A percentile compares a stretch with the other conserved stretches of the same genome.
phyloP scores from a whole-genome alignment of 2,888 invertebrate genomes.

The Parnassius smintheus region DNA sequence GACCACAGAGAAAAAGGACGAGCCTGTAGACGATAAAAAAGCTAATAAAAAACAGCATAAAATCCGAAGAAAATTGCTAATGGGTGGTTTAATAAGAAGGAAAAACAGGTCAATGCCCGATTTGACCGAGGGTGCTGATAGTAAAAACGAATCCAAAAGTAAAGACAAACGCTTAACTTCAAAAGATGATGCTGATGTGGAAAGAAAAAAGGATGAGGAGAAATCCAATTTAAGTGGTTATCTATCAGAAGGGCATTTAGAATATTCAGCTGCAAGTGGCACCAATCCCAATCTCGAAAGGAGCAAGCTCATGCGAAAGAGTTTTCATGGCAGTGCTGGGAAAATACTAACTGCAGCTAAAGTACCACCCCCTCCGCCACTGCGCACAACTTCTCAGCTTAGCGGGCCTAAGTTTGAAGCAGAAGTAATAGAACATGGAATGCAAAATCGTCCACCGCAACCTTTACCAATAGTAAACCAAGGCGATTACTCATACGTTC shows the following conservation, averaged over 20 bases:
- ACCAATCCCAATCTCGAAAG: slow-evolving; percentile 92
- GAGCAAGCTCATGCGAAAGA: slow-evolving; percentile 93
- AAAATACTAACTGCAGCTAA: slow-evolving; percentile 91
- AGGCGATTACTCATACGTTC: slow-evolving; percentile 45
- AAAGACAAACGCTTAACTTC: slow-evolving; percentile 75
- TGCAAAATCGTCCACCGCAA: slow-evolving; percentile 67
- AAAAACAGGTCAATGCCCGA: slow-evolving; percentile 97
- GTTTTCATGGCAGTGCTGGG: slow-evolving; percentile 92
- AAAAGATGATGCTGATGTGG: slow-evolving; percentile 89
- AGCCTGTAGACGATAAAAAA: slow-evolving; percentile 85
- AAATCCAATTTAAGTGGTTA: slow-evolving; percentile 87
- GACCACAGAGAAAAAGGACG: slow-evolving; percentile 84
- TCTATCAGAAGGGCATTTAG: slow-evolving; percentile 92
- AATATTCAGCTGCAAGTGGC: slow-evolving; percentile 84
- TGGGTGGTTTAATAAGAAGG: slow-evolving; percentile 93
- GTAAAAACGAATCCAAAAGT: slow-evolving; percentile 60
- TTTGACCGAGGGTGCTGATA: slow-evolving; percentile 89
- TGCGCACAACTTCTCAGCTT: slow-evolving; percentile 93
- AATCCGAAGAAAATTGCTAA: slow-evolving; percentile 90
- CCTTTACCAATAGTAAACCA: slow-evolving; percentile 53
- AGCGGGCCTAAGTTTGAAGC: slow-evolving; percentile 84
- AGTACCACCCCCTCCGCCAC: slow-evolving; percentile 92
- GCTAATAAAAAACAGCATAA: slow-evolving; percentile 94
- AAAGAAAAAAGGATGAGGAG: slow-evolving; percentile 82
- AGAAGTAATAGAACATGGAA: slow-evolving; percentile 75